phyloP scores from a whole-genome alignment of 2,888 invertebrate genomes.

The Laspeyria flexula region DNA sequence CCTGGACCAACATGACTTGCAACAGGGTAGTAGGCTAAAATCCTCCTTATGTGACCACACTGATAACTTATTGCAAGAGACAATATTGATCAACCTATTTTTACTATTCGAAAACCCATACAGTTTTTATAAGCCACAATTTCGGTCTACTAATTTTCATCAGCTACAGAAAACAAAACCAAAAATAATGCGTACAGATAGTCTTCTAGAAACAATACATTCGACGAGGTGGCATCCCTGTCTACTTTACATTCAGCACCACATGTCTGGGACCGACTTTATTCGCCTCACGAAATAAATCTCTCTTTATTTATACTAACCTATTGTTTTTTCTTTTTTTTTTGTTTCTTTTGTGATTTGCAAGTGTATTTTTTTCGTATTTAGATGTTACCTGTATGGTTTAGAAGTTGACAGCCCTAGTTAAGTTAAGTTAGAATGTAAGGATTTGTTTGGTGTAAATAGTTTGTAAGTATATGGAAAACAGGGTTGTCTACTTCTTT shows the following conservation, averaged over 20 bases:
- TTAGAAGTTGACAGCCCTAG: slow-evolving; percentile 1
- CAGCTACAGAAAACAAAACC: no score
- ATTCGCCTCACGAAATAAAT: slow-evolving; percentile 74
- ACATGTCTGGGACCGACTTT: slow-evolving; percentile 55
- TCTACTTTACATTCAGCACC: slow-evolving; percentile 62
- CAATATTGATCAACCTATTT: no score
- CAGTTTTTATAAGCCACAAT: no score
- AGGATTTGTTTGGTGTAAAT: background rate
- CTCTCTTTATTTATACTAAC: slow-evolving; percentile 69
- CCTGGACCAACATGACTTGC: no score
- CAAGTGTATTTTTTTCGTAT: slow-evolving; percentile 41
- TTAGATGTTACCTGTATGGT: slow-evolving; percentile 11
- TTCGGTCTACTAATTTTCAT: no score
- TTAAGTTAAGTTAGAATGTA: background rate
- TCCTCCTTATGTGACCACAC: no score
- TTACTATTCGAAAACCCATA: no score
- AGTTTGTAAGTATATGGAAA: background rate
- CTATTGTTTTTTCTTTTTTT: slow-evolving; percentile 61
- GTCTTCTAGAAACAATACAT: slow-evolving; percentile 22
- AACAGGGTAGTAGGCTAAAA: no score
- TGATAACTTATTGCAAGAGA: no score
- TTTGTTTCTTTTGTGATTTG: slow-evolving; percentile 53
- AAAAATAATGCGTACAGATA: background rate
- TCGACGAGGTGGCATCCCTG: slow-evolving; percentile 17
- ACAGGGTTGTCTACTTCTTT: background rate